Evolutionary conservation across 2,888 invertebrate species (phyloP).

Genomic region (Athalia circularis): DNA sequence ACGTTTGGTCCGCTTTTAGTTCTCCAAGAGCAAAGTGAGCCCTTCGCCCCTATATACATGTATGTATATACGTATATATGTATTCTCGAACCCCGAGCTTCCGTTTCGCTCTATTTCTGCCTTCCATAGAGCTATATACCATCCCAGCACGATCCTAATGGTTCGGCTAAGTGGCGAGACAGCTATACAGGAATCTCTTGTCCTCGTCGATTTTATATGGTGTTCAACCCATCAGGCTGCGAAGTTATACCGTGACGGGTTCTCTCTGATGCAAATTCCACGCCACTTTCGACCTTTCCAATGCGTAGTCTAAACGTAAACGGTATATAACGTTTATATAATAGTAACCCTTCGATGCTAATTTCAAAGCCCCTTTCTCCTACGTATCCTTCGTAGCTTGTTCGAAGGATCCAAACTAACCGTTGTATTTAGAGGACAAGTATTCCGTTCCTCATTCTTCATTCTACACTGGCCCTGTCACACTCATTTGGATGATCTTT

Average conservation of each 20-base stretch:
- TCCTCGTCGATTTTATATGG: conserved; percentile 1
- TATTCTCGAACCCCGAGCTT: conserved; percentile 22
- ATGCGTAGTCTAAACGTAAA: conserved; percentile 12
- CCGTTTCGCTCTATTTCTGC: conserved; percentile 42
- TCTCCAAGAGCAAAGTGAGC: conserved; percentile 10
- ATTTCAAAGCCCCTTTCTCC: conserved; percentile 1
- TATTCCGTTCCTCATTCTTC: not conserved
- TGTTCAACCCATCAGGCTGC: not conserved
- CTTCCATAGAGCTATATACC: conserved; percentile 21
- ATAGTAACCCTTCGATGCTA: conserved; percentile 20
- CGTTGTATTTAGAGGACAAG: not conserved
- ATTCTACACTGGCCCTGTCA: too few species aligned
- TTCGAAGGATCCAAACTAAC: not conserved
- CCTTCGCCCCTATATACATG: not conserved
- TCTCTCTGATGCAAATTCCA: conserved; percentile 29
- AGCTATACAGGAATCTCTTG: conserved; percentile 16
- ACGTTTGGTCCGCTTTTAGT: conserved; percentile 33
- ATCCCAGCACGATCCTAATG: conserved; percentile 34
- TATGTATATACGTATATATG: too few species aligned
- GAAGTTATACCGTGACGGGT: conserved; percentile 8
- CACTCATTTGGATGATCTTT: too few species aligned
- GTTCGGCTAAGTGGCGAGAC: conserved; percentile 37
- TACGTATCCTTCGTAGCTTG: not conserved
- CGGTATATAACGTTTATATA: not conserved
- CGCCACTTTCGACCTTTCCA: conserved; percentile 20